Evolutionary conservation across 2,888 invertebrate genomes (phyloP).

Genomic region (Danaus chrysippus): DNA sequence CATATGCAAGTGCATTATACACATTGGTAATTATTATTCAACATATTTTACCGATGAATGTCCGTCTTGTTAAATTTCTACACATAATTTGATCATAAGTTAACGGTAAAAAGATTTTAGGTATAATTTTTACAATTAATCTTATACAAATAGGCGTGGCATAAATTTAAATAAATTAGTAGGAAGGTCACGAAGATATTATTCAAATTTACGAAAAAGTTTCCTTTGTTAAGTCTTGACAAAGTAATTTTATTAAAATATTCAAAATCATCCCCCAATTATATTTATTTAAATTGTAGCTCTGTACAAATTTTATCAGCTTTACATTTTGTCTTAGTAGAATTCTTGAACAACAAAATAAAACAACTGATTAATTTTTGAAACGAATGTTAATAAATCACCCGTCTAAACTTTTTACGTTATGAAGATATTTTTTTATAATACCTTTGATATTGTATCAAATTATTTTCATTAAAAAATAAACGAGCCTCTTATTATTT

Average conservation of each 20-base stretch:
- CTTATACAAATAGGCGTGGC: neutral
- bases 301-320: too few species aligned
- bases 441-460: too few species aligned
- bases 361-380: too few species aligned
- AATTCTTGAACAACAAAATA: too few species aligned
- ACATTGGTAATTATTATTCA: constrained; percentile 81
- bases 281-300: neutral
- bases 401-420: too few species aligned
- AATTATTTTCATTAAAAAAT: too few species aligned
- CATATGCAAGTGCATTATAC: constrained; percentile 85
- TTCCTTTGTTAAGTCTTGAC: neutral
- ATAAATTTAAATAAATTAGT: constrained; percentile 3
- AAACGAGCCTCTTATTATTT: too few species aligned
- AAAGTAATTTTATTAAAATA: constrained; percentile 1
- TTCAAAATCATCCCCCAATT: constrained; percentile 4
- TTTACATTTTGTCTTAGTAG: too few species aligned
- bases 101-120: neutral
- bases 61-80: neutral
- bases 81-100: neutral
- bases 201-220: constrained; percentile 4
- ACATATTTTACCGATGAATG: neutral
- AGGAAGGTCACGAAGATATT: neutral
- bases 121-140: neutral
- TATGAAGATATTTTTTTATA: too few species aligned
- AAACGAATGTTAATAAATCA: too few species aligned